A percentile compares a stretch with the other conserved stretches of the same genome.
Evolutionary conservation across 2,888 invertebrate species (phyloP).

Genomic region (Neoscelio sp.): DNA sequence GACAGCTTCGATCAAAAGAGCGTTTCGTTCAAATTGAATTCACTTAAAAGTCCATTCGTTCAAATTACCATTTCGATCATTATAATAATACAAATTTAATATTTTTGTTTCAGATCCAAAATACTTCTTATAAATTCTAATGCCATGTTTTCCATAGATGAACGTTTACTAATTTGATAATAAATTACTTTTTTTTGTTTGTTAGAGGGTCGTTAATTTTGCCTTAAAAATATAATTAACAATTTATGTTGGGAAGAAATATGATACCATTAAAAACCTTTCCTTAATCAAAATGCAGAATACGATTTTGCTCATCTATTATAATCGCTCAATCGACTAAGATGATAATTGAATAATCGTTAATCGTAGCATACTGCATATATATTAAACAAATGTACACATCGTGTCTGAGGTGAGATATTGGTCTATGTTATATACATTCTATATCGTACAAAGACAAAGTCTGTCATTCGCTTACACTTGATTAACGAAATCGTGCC

Average conservation of each 20-base stretch:
- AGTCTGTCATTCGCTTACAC: slow-evolving; percentile 75
- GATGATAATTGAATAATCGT: slow-evolving; percentile 64
- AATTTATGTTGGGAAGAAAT: too few relatives aligned
- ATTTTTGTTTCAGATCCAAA: too few relatives aligned
- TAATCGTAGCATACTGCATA: slow-evolving; percentile 47
- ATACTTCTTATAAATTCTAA: too few relatives aligned
- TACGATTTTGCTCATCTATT: slow-evolving; percentile 15
- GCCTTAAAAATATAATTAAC: too few relatives aligned
- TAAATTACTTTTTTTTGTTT: too few relatives aligned
- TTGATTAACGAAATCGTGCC: slow-evolving; percentile 68
- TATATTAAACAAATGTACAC: slow-evolving; percentile 58
- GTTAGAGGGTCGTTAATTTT: too few relatives aligned
- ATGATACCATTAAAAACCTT: slow-evolving; percentile 13
- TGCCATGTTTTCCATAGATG: too few relatives aligned
- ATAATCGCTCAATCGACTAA: slow-evolving; percentile 57
- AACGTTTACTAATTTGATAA: too few relatives aligned
- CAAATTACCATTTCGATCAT: too few relatives aligned
- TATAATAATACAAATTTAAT: too few relatives aligned
- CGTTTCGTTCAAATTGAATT: too few relatives aligned
- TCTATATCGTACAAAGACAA: slow-evolving; percentile 70
- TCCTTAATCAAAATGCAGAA: slow-evolving; percentile 1
- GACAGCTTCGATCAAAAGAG: slow-evolving; percentile 15
- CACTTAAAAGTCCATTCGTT: too few relatives aligned
- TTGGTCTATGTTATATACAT: slow-evolving; percentile 48
- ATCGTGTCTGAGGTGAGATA: slow-evolving; percentile 60